phyloP scores from a whole-genome alignment of 1,140 invertebrate genomes.

The Sycobia sp. region DNA sequence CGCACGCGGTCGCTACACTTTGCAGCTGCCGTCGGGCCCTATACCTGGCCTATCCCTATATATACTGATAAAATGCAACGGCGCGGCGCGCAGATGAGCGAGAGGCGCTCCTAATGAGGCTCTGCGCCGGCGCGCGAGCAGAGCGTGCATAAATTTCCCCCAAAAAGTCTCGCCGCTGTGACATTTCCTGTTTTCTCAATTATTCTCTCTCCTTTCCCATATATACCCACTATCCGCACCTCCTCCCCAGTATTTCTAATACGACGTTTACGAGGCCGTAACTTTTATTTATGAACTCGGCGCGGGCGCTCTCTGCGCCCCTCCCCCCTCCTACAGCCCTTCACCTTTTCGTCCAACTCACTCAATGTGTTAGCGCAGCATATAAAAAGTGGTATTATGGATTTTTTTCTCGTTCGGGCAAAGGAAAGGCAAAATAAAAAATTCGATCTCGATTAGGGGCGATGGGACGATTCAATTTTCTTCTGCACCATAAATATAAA shows the following conservation, averaged over 20 bases:
- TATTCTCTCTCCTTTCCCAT: no score
- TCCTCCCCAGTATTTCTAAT: slow-evolving; percentile 8
- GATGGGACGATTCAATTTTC: no score
- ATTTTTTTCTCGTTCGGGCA: background rate
- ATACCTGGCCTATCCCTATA: no score
- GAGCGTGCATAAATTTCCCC: slow-evolving; percentile 28
- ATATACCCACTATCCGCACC: no score
- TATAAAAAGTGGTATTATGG: no score
- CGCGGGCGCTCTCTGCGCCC: background rate
- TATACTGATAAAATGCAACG: no score
- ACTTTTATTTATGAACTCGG: slow-evolving; percentile 10
- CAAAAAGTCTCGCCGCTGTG: background rate
- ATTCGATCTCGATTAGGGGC: no score
- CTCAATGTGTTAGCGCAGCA: no score
- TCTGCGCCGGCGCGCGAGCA: slow-evolving; percentile 9
- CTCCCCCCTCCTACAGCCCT: background rate
- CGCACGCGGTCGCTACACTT: no score
- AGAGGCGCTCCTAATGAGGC: background rate
- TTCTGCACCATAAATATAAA: no score
- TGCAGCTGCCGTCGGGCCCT: no score
- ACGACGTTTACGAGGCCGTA: slow-evolving; percentile 10
- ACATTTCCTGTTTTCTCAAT: slow-evolving; percentile 16
- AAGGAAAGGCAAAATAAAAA: background rate
- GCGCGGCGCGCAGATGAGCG: no score
- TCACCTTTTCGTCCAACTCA: background rate